Evolutionary conservation across 1,140 invertebrate genomes (phyloP).

Genomic region (Venturia canescens): DNA sequence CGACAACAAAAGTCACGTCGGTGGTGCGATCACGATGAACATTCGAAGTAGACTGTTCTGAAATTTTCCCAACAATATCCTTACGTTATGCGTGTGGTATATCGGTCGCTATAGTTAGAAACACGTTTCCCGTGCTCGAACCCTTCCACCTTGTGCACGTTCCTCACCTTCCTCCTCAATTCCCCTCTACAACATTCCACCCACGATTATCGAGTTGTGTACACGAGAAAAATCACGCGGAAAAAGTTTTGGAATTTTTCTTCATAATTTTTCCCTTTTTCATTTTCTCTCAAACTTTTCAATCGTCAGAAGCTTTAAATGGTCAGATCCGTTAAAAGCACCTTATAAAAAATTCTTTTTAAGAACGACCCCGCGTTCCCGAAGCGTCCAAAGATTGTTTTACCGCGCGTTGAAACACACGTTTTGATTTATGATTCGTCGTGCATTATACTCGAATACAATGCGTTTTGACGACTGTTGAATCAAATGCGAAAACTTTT

Average conservation of each 20-base stretch:
- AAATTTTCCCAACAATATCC: slow-evolving; percentile 72
- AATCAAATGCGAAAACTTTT: too few species aligned
- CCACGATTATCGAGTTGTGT: slow-evolving; percentile 33
- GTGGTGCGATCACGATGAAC: slow-evolving; percentile 71
- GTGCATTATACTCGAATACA: too few species aligned
- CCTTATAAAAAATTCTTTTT: too few species aligned
- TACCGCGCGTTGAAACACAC: too few species aligned
- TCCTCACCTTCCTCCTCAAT: slow-evolving; percentile 10
- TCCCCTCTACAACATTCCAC: slow-evolving; percentile 57
- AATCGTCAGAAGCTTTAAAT: not conserved
- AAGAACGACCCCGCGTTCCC: too few species aligned
- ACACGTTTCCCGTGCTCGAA: slow-evolving; percentile 51
- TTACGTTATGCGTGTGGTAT: slow-evolving; percentile 59
- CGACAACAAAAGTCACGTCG: slow-evolving; percentile 49
- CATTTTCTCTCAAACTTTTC: not conserved
- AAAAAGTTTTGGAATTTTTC: not conserved
- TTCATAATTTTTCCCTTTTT: too few species aligned
- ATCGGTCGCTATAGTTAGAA: slow-evolving; percentile 74
- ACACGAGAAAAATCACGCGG: not conserved
- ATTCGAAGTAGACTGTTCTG: slow-evolving; percentile 74
- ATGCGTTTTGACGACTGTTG: too few species aligned
- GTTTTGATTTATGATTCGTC: too few species aligned
- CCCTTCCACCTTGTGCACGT: slow-evolving; percentile 2
- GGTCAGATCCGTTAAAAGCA: too few species aligned
- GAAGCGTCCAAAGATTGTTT: too few species aligned